Percentiles rank a stretch among this genome's conserved stretches.
phyloP scores from a whole-genome alignment of 2,797 vertebrate species.

The Delichon dasypus region DNA sequence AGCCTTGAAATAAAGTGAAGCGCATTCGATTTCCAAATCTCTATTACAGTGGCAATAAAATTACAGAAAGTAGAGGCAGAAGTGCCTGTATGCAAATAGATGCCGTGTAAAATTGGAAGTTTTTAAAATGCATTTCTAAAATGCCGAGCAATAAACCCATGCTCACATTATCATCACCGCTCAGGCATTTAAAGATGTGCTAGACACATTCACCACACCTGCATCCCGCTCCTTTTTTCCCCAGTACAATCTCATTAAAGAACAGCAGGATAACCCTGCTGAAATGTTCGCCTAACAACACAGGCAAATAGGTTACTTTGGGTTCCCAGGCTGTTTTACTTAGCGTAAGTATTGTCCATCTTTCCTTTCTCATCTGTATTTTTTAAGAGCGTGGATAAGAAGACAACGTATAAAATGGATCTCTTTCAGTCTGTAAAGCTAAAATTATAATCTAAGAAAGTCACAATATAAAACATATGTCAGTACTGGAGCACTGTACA shows the following conservation, averaged over 20 bases:
- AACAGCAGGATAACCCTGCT: slow-evolving; percentile 22
- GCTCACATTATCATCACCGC: not conserved
- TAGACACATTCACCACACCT: not conserved
- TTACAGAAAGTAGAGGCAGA: not conserved
- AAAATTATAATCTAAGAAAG: not conserved
- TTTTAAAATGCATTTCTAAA: slow-evolving; percentile 36
- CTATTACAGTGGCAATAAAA: slow-evolving; percentile 22
- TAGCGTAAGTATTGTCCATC: not conserved
- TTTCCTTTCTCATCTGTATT: not conserved
- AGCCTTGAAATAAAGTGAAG: not conserved
- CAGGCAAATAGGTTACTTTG: not conserved
- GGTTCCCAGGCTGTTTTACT: not conserved
- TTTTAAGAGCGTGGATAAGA: not conserved
- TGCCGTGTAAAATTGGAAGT: not conserved
- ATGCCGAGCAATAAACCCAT: slow-evolving; percentile 21
- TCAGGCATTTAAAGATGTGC: slow-evolving; percentile 34
- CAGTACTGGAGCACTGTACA: not conserved
- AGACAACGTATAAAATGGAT: not conserved
- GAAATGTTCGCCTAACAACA: not conserved
- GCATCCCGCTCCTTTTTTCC: not conserved
- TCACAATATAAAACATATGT: not conserved
- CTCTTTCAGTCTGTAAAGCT: not conserved
- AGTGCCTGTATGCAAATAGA: slow-evolving; percentile 19
- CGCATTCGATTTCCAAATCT: slow-evolving; percentile 10
- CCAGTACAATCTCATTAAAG: slow-evolving; percentile 15